These are phyloP conservation scores for Periophthalmus magnuspinnatus DNA, from an alignment of 2,797 vertebrate genomes.

Conservation along the genomic window DNA sequence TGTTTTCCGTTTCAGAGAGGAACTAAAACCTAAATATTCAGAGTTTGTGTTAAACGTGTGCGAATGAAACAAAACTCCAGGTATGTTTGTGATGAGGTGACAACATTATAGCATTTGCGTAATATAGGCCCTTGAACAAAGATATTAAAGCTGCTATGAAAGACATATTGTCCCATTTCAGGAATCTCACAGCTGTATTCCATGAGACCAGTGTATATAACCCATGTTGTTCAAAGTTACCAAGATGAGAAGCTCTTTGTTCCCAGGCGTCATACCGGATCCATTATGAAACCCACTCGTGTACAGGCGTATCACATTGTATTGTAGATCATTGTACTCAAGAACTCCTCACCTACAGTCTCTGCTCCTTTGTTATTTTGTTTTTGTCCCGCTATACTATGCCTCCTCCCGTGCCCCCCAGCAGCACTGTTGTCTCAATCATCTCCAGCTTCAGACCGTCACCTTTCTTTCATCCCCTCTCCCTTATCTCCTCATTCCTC, in stretches of 20 bases:
- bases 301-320: slow-evolving; percentile 23
- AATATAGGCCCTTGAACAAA: no score
- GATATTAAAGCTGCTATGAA: background rate
- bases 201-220: background rate
- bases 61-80: no score
- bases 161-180: background rate
- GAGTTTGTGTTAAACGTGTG: no score
- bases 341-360: slow-evolving; percentile 14
- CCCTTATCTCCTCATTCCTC: slow-evolving; percentile 7
- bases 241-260: background rate
- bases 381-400: slow-evolving; percentile 19
- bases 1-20: no score
- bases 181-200: background rate
- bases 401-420: slow-evolving; percentile 32
- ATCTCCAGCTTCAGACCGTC: slow-evolving; percentile 21
- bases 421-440: slow-evolving; percentile 50
- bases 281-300: background rate
- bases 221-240: background rate
- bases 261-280: background rate
- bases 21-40: no score
- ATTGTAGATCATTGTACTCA: background rate
- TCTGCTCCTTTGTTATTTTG: slow-evolving; percentile 40
- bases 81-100: no score
- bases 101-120: no score
- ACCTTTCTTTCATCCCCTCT: slow-evolving; percentile 18